Base-by-base conservation (phyloP, 2,888 invertebrate genomes). In the Alloscopus bannaensis region DNA sequence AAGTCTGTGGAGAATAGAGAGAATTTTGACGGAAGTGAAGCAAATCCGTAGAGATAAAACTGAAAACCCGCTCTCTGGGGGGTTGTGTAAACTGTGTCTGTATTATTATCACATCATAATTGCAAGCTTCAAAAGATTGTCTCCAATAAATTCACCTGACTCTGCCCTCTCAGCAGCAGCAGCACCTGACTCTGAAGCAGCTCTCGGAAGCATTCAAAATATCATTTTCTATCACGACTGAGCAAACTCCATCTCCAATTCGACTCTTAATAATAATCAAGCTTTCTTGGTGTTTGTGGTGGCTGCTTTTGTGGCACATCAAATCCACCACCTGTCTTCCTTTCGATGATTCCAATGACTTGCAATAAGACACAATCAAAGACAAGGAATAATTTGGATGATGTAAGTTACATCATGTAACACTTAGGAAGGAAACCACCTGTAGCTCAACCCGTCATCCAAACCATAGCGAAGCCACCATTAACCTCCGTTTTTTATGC, bases 11-110 rank as follows among this genome's bases (percentile, higher is more conserved):
- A 8, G 6, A 36, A 6, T 36, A 36, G 8, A 13, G 36, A 36
- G 36, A 3, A 55, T 16, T 55, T 55, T 55, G 55, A 55, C 55
- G 55, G 55, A 55, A 55, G 55, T 55, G 24, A 55, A 28, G 55
- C 28, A 55, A 55, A 55, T 55, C 55, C 28, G 55, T 55, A 24
- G 55, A 55, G 55, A 55, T 55, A 55, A 55, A 55, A 26, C 24
- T 18, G 24, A 55, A 26, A 20, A 6, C 6, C 6, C 13, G 36
- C 36, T 36, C 13, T 36, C 36, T 36, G 6, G 13, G 13, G 36
- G 13, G 36, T 36, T 36, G 6, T 8, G 36, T 36, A 36, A 13
- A 8, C 13, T 36, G 8, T 36, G 36, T 8, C 36, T 6, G 6
- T 36, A 36, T 8, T 36, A 36, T 36, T 13, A 13, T 36, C 13